phyloP scores from a whole-genome alignment of 2,888 invertebrate genomes.

The Lamproptera curius region DNA sequence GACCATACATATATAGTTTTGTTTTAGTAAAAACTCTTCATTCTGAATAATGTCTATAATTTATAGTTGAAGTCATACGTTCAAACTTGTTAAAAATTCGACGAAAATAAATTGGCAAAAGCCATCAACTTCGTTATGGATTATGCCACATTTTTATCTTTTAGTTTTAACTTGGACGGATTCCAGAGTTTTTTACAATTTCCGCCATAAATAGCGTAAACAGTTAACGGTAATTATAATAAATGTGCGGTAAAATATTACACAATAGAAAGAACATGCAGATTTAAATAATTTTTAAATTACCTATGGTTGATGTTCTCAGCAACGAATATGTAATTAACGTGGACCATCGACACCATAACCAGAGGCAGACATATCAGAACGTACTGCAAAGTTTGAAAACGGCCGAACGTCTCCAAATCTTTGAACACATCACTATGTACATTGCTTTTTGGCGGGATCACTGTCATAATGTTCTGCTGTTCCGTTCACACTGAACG shows the following conservation, averaged over 20 bases:
- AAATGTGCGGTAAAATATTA: neutral
- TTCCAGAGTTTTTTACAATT: neutral
- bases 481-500: conserved; percentile 3
- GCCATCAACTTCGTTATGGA: neutral
- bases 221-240: neutral
- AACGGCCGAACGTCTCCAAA: conserved; percentile 47
- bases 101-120: neutral
- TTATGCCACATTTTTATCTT: neutral
- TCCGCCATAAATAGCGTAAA: neutral
- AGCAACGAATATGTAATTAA: conserved; percentile 62
- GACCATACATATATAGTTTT: neutral
- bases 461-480: conserved; percentile 23
- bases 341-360: conserved; percentile 56
- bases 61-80: neutral
- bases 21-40: too few species aligned
- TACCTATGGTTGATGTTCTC: conserved; percentile 55
- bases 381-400: conserved; percentile 51
- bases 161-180: neutral
- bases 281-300: too few species aligned
- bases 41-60: too few species aligned
- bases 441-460: conserved; percentile 22
- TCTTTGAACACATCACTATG: conserved; percentile 31
- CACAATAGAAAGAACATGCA: neutral
- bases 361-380: conserved; percentile 49
- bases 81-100: neutral